A percentile compares a stretch with the other conserved stretches of the same genome.
These are phyloP conservation scores for Reticulitermes speratus DNA, from an alignment of 1,140 invertebrate species.

Conservation along the genomic window DNA sequence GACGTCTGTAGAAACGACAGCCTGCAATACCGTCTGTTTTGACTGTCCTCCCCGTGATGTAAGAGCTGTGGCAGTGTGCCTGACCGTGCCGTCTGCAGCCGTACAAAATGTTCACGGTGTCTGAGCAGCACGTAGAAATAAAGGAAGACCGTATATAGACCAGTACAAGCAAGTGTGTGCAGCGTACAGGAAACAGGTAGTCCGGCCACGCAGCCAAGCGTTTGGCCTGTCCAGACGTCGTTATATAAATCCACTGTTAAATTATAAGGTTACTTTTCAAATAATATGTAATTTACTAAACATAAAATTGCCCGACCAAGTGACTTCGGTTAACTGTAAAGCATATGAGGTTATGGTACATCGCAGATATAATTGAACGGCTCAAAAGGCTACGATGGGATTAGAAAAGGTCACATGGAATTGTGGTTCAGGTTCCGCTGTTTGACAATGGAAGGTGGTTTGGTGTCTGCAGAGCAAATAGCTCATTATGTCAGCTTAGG, in stretches of 20 bases:
- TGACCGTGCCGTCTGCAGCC: not conserved
- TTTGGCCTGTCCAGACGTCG: not conserved
- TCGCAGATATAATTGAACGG: not conserved
- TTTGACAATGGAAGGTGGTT: not conserved
- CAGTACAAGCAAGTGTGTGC: not conserved
- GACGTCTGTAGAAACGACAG: too few species aligned
- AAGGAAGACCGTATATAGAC: not conserved
- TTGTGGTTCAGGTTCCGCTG: not conserved
- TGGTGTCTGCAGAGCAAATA: not conserved
- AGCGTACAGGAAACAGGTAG: not conserved
- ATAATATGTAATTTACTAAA: not conserved
- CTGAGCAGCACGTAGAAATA: not conserved
- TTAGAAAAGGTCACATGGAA: not conserved
- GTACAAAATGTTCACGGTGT: not conserved
- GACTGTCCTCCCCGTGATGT: too few species aligned
- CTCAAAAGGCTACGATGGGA: not conserved
- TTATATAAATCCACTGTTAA: not conserved
- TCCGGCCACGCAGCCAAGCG: not conserved
- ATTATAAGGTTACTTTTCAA: not conserved
- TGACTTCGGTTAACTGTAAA: slow-evolving; percentile 12
- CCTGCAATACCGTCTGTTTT: too few species aligned
- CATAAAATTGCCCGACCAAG: not conserved
- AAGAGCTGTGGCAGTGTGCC: too few species aligned
- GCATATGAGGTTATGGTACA: not conserved
- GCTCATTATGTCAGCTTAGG: not conserved